Evolutionary conservation across 1,140 invertebrate species (phyloP).

Genomic region (Formica exsecta): DNA sequence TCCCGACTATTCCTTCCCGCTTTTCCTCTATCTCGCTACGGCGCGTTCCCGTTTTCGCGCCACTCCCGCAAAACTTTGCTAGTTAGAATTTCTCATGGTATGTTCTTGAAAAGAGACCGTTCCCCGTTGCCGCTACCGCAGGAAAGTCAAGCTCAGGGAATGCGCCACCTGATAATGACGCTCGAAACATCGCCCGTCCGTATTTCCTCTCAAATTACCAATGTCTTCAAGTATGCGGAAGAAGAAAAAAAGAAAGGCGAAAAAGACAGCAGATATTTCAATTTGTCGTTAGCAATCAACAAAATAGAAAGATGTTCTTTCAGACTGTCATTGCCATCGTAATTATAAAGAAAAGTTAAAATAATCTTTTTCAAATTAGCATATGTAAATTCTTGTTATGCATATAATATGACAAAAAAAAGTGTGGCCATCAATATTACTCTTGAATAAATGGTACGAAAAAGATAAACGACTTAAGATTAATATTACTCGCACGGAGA

Average conservation of each 20-base stretch:
- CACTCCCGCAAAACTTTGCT: slow-evolving; percentile 72
- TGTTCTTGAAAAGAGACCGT: slow-evolving; percentile 75
- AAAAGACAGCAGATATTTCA: slow-evolving; percentile 4
- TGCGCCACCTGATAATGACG: slow-evolving; percentile 53
- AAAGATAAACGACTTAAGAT: background rate
- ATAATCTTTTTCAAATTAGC: slow-evolving; percentile 4
- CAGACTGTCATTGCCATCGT: background rate
- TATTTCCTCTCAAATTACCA: slow-evolving; percentile 52
- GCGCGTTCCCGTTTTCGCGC: slow-evolving; percentile 57
- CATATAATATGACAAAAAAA: background rate
- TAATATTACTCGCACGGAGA: background rate
- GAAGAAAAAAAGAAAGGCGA: background rate
- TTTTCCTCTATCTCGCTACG: slow-evolving; percentile 27
- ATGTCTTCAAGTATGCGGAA: background rate
- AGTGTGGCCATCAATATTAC: background rate
- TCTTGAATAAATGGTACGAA: background rate
- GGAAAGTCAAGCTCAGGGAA: slow-evolving; percentile 68
- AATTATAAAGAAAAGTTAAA: slow-evolving; percentile 16
- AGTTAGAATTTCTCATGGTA: slow-evolving; percentile 76
- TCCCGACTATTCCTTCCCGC: slow-evolving; percentile 48
- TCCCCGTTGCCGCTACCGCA: slow-evolving; percentile 56
- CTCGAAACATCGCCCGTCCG: slow-evolving; percentile 45
- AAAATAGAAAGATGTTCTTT: background rate
- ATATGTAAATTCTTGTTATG: background rate
- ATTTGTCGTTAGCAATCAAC: slow-evolving; percentile 30